Evolutionary conservation across 2,888 invertebrate species (phyloP), one percentile per base, ranked within the genome.

Genomic region (Osedax fenrisi): DNA sequence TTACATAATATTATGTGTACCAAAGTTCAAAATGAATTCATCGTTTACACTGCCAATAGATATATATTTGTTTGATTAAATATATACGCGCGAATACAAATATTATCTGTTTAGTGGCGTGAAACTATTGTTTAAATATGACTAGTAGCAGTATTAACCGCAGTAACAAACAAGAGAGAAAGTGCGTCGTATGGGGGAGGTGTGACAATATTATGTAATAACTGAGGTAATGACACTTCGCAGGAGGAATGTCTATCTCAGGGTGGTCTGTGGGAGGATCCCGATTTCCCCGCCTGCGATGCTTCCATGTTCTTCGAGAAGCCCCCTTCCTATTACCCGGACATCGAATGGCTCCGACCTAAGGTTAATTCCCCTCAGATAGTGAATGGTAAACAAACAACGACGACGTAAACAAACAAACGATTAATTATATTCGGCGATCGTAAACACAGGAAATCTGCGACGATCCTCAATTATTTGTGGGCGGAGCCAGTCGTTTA

Each of bases 401-500:
- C 21, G 61, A 3, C 61, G 10, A 22, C 22, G 10, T 61, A 61
- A 5, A 22, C 5, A 61, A 3, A 61, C 61, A 61, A 22, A 1
- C 21, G 61, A 21, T 61, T 61, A 61, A 22, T 3, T 61, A 3
- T 22, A 61, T 10, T n/a, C n/a, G n/a, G 78, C 80, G 83, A 80
- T n/a, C 23, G 66, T 66, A 66, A 56, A 79, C 80, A 23, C 79
- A 85, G 93, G 92, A 97, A 87, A 92, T 97, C 73, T 81, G 80
- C 78, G 80, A 81, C 41, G 79, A 92, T 82, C 95, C 97, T 0
- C 90, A 92, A 82, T 89, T 96, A 78, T 79, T 79, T 56, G 91
- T 92, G 61, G 94, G 92, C 81, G 96, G 95, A 0, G 96, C 92
- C 85, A 92, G 93, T 23, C 89, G 98, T 74, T 97, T 98, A 86